Base-by-base conservation (phyloP, 2,888 invertebrate species). In the Sclerodermus sp. region DNA sequence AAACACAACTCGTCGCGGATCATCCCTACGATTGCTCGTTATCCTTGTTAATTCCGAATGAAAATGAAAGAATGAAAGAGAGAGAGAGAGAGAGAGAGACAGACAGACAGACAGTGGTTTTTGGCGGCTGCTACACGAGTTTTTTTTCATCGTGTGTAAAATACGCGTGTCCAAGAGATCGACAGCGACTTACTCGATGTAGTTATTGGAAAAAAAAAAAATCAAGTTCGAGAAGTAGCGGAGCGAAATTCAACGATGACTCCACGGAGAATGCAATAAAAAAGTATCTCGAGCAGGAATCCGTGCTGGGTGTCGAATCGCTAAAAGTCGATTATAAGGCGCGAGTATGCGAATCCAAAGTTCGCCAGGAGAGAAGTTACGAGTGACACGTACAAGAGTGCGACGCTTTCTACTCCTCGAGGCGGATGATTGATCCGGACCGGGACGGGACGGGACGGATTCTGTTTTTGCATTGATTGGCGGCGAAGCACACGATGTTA, bases 361-460 rank as follows among this genome's bases (percentile, higher is more conserved):
- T 15, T 34, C 23, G 51, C 50, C 44, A 54, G 46, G 23, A 8
- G 23, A 23, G 23, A 23, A 23, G 23, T 8, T 23, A 8, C 4
- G 44, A 49, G 50, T 50, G 55, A 56, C 52, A 49, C 44, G 53
- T 50, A 47, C 50, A 23, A 32, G 47, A 31, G 36, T 50, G 36
- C 54, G 51, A 38, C 31, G 46, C 52, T 62, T 62, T 58, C 52
- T 62, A 62, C 53, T 44, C 43, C 53, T 49, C 38, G 44, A 14
- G 54, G 43, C 44, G 49, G 39, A 42, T 48, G 55, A 57, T 55
- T 45, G 55, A 53, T 57, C 42, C 49, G 36, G 37, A 45, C 23
- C 23, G 23, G 23, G 23, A 23, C 8, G 23, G 8, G 23, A 23
- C 23, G 3, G 23, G 23, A 23, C 23, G 23, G 23, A 31, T 38